Evolutionary conservation across 2,797 vertebrate genomes (phyloP).

Genomic region (Enteromius anoplus): DNA sequence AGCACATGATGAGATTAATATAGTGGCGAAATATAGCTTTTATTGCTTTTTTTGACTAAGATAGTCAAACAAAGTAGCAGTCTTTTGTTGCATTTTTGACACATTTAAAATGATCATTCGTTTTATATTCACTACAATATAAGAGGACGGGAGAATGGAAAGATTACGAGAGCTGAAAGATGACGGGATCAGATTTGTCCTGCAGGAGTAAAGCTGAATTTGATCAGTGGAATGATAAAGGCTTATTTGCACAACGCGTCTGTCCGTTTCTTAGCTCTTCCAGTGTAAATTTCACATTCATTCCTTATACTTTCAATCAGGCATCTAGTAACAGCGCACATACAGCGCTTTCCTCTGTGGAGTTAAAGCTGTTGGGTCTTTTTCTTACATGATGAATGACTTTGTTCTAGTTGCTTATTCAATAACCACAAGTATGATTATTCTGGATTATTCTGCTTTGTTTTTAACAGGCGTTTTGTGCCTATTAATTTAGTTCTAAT

Average conservation of each 20-base stretch:
- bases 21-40: background rate
- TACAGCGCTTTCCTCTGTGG: background rate
- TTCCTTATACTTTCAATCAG: background rate
- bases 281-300: background rate
- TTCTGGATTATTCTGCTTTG: background rate
- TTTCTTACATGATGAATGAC: conserved; percentile 11
- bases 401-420: background rate
- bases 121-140: background rate
- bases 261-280: background rate
- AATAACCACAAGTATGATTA: background rate
- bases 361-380: background rate
- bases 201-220: conserved; percentile 4
- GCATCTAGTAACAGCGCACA: background rate
- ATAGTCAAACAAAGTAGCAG: background rate
- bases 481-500: background rate
- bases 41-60: background rate
- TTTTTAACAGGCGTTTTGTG: background rate
- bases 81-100: background rate
- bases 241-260: background rate
- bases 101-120: background rate
- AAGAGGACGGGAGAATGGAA: background rate
- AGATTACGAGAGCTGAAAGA: background rate
- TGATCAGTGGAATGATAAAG: background rate
- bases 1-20: background rate
- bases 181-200: background rate